These are phyloP conservation scores for Tetranychus piercei DNA, from an alignment of 2,888 invertebrate species.

Conservation along the genomic window DNA sequence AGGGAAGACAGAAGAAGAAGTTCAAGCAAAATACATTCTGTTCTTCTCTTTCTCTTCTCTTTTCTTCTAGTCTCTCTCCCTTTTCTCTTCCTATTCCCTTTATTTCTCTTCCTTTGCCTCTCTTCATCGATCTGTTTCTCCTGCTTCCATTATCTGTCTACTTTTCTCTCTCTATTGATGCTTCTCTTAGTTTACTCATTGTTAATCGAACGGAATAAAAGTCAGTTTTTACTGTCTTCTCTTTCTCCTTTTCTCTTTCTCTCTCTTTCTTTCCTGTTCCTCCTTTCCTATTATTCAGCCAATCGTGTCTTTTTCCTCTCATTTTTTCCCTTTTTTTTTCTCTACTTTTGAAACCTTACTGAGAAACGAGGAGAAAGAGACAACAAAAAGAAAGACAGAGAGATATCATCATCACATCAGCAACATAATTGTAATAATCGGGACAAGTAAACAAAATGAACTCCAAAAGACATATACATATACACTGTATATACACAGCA, in stretches of 20 bases:
- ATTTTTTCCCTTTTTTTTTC: neutral
- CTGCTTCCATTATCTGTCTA: neutral
- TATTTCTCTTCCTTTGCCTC: constrained; percentile 5
- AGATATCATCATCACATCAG: neutral
- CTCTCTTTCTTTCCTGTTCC: constrained; percentile 4
- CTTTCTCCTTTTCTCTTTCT: neutral
- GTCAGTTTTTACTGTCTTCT: neutral
- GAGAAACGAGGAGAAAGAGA: neutral
- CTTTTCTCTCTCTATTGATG: constrained; percentile 8
- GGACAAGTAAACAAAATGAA: neutral
- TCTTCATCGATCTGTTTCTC: neutral
- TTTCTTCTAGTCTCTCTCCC: neutral
- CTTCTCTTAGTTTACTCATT: constrained; percentile 4
- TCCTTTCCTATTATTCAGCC: neutral
- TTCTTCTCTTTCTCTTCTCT: constrained; percentile 4
- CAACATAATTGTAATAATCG: neutral
- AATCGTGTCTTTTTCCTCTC: neutral
- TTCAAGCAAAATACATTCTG: neutral
- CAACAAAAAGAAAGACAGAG: neutral
- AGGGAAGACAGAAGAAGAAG: neutral
- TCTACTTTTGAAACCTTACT: neutral
- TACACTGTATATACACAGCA: neutral
- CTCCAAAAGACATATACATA: too few species aligned
- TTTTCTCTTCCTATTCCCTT: neutral
- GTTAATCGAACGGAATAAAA: neutral